Evolutionary conservation across 2,888 invertebrate genomes (phyloP).

Genomic region (Yponomeuta malinellus): DNA sequence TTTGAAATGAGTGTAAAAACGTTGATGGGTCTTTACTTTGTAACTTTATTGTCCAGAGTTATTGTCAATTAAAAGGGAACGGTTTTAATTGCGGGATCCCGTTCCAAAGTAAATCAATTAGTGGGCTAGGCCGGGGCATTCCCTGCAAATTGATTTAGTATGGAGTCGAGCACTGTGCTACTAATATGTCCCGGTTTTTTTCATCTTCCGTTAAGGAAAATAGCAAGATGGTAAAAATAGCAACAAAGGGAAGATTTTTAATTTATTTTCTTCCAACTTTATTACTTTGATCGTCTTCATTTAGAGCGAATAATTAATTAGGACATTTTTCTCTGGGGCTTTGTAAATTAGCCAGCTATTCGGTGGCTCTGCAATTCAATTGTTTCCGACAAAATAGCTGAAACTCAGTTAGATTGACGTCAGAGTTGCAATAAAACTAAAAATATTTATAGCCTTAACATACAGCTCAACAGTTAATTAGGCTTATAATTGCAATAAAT

Average conservation of each 20-base stretch:
- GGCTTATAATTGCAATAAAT: no score
- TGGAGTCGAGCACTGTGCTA: neutral
- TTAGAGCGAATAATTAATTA: constrained; percentile 5
- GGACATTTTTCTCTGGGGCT: neutral
- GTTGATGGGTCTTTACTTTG: neutral
- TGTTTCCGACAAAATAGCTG: no score
- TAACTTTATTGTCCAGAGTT: constrained; percentile 23
- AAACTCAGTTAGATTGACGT: no score
- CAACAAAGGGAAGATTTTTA: constrained; percentile 10
- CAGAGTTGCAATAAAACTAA: no score
- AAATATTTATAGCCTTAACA: no score
- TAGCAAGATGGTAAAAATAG: neutral
- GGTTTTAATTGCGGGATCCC: constrained; percentile 62
- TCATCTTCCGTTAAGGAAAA: neutral
- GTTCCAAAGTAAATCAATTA: constrained; percentile 71
- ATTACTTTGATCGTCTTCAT: constrained; percentile 7
- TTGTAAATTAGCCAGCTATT: neutral
- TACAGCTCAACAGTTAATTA: no score
- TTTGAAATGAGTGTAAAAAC: neutral
- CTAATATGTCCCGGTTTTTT: neutral
- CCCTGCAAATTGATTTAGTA: constrained; percentile 24
- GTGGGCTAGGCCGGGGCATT: constrained; percentile 40
- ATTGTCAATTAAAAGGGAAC: constrained; percentile 52
- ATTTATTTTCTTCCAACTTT: constrained; percentile 11
- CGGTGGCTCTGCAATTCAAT: neutral